phyloP scores from a whole-genome alignment of 2,113 vertebrate species.

The Ochotona curzoniae region DNA sequence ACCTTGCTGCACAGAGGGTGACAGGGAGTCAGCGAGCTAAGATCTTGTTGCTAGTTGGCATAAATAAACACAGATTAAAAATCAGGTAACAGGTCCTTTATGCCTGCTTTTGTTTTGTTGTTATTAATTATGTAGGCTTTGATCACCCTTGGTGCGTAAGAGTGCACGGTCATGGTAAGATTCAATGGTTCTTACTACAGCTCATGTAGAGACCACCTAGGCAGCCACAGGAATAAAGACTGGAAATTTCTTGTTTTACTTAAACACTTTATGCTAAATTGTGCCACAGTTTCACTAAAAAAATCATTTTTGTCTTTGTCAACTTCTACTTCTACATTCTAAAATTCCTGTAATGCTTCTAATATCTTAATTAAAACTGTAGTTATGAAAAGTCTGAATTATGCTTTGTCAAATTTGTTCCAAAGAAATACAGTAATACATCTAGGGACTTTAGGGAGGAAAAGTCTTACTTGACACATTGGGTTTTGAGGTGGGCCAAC shows the following conservation, averaged over 20 bases:
- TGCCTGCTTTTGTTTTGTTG: neutral
- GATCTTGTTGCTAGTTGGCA: neutral
- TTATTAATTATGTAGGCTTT: neutral
- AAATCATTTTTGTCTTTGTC: neutral
- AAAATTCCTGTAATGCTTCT: neutral
- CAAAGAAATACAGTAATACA: neutral
- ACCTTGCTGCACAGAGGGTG: neutral
- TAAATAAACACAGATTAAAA: neutral
- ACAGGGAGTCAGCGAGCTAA: neutral
- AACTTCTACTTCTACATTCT: neutral
- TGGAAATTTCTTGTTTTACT: neutral
- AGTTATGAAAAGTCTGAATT: constrained; percentile 16
- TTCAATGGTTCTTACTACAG: neutral
- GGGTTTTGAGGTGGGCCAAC: neutral
- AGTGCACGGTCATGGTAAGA: neutral
- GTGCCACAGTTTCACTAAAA: neutral
- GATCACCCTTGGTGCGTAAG: neutral
- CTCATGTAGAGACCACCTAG: neutral
- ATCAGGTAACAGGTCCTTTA: neutral
- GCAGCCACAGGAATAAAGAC: neutral
- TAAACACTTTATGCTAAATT: neutral
- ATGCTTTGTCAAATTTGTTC: neutral
- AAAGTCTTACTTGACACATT: neutral
- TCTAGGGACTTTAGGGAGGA: neutral
- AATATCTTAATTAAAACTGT: constrained; percentile 8